Evolutionary conservation across 2,113 vertebrate genomes (phyloP).

Genomic region (Patagioenas fasciata): DNA sequence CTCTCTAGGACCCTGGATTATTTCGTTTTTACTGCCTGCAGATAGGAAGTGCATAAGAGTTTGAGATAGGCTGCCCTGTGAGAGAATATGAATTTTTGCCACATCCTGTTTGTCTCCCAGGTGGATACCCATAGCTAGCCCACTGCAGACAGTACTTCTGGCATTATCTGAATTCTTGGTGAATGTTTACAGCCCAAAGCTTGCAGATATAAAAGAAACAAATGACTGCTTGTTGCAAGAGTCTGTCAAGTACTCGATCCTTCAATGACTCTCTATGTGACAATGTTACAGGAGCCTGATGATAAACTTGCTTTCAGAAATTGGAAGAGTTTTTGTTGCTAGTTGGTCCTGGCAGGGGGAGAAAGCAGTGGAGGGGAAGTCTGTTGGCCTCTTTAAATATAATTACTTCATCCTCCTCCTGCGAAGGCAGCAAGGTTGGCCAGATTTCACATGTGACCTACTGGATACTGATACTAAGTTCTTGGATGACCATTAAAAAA

Average conservation of each 20-base stretch:
- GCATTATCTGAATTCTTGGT: accelerated
- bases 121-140: not conserved
- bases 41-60: not conserved
- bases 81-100: not conserved
- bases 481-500: not conserved
- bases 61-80: not conserved
- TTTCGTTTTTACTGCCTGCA: not conserved
- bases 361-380: not conserved
- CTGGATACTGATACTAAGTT: not conserved
- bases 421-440: not conserved
- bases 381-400: not conserved
- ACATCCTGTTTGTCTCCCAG: not conserved
- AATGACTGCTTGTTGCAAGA: not conserved
- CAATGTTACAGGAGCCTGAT: not conserved
- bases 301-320: not conserved
- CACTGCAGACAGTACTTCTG: not conserved
- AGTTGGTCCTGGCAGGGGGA: not conserved
- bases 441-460: not conserved
- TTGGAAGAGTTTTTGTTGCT: not conserved
- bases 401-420: not conserved
- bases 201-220: not conserved
- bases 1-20: not conserved
- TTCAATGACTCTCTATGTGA: not conserved
- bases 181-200: not conserved
- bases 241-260: not conserved